Base-by-base conservation (phyloP, 2,113 vertebrate species). In the Tenebrosternarchus preto region DNA sequence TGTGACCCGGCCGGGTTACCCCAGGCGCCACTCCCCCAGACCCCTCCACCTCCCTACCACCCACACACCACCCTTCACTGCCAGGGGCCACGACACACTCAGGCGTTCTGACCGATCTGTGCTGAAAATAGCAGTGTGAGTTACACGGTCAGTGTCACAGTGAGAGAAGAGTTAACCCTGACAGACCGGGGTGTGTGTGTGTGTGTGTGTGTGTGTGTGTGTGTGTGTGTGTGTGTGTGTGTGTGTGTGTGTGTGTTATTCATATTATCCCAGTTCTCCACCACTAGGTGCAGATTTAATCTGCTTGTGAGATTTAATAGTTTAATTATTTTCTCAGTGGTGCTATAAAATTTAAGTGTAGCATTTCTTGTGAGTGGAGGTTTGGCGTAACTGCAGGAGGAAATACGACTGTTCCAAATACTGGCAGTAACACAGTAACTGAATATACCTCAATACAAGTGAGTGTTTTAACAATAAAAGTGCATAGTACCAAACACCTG, bases 31-130 rank as follows among this genome's bases (percentile, higher is more conserved):
- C 39, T 2, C 39, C 39, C 39, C 39, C 6, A 5, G 39, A 1
- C 39, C 39, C 39, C 39, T 43, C n/a, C 39, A 9, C 36, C 29
- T 22, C 55, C 53, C 27, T 56, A 36, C 3, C 33, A 36, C 33
- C 33, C 33, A 2, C 33, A 36, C 33, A 6, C 33, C 33, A n/a
- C 33, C 33, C 33, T 36, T 36, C 33, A 36, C 33, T 4, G 33
- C 24, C 39, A 22, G 33, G 76, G 76, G 73, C 31, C 70, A 36
- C 31, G 0, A 69, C 69, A 46, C 3, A 71, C 66, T 46, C 64
- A 50, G 67, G 59, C 74, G 60, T 80, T 73, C 53, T 27, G 55
- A 67, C 84, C 80, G 15, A 77, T 76, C 73, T 60, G 9, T 25
- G 46, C 2, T 31, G 17, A 27, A 68, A 68, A 77, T 82, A 78